Evolutionary conservation across 2,113 vertebrate genomes (phyloP).

Genomic region (Eleginops maclovinus): DNA sequence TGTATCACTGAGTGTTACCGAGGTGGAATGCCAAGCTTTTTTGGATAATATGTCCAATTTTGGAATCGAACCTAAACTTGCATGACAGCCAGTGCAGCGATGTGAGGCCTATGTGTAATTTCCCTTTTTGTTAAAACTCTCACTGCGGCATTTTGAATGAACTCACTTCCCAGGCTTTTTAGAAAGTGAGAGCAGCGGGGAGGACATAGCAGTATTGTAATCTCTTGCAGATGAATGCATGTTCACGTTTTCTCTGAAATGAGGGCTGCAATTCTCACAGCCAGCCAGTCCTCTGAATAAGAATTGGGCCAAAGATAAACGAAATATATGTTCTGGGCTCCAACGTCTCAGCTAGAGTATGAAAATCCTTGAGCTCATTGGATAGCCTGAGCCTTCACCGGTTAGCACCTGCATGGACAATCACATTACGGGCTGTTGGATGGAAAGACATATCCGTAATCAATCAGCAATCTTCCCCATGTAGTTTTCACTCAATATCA

Average conservation of each 20-base stretch:
- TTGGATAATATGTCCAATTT: not conserved
- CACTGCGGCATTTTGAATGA: not conserved
- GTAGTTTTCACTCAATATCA: not conserved
- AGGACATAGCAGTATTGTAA: not conserved
- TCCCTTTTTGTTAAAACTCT: not conserved
- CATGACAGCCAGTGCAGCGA: not conserved
- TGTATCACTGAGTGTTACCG: not conserved
- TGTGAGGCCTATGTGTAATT: not conserved
- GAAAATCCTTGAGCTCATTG: not conserved
- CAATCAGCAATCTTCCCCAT: not conserved
- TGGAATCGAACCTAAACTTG: constrained; percentile 1
- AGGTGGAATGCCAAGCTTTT: not conserved
- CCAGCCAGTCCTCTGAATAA: not conserved
- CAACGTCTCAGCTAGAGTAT: not conserved
- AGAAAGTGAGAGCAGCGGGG: not conserved
- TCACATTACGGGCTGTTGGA: not conserved
- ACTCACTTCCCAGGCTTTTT: not conserved
- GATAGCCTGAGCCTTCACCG: not conserved
- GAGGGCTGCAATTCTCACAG: not conserved
- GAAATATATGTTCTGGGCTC: not conserved
- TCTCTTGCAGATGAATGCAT: not conserved
- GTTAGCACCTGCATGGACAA: not conserved
- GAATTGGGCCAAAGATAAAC: not conserved
- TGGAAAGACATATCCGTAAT: not conserved
- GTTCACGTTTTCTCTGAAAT: not conserved